Conservation (phyloP, 2,113 vertebrate species). For the Solea senegalensis region DNA sequence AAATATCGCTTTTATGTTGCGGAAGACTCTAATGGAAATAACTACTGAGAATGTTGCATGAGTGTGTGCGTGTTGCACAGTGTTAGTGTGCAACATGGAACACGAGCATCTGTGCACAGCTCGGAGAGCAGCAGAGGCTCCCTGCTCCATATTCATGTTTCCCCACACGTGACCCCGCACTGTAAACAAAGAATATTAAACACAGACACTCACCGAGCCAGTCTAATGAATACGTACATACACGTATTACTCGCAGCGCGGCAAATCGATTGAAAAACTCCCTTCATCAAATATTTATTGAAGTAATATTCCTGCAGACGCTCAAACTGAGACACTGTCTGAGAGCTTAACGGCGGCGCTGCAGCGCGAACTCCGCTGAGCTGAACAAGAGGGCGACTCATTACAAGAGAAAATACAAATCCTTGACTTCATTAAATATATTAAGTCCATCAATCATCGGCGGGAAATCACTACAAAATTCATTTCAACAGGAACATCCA, state of each 20-base stretch:
- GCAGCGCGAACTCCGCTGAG: constrained; percentile 1
- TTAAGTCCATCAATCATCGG: constrained; percentile 58
- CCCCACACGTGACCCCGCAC: constrained; percentile 71
- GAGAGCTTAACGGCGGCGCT: constrained; percentile 31
- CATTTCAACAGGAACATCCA: constrained; percentile 34
- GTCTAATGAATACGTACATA: constrained; percentile 78
- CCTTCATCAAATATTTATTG: constrained; percentile 86
- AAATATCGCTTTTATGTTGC: too few relatives aligned
- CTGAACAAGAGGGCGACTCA: constrained; percentile 25
- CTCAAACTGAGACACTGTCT: constrained; percentile 63
- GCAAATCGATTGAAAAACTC: constrained; percentile 78
- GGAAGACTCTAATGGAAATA: too few relatives aligned
- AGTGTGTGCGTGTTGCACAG: background rate
- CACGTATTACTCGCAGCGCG: constrained; percentile 69
- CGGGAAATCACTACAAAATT: constrained; percentile 43
- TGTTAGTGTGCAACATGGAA: constrained; percentile 40
- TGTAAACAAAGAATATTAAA: constrained; percentile 85
- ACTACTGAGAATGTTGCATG: too few relatives aligned
- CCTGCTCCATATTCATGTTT: constrained; percentile 79
- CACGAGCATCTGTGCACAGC: constrained; percentile 58
- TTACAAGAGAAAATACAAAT: constrained; percentile 53
- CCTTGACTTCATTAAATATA: constrained; percentile 60
- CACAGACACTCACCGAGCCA: constrained; percentile 64
- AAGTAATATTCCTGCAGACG: constrained; percentile 78
- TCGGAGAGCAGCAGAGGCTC: constrained; percentile 57